Percentiles rank a stretch among this genome's conserved stretches.
Evolutionary conservation across 2,113 vertebrate species (phyloP).

Genomic region (Phrynosoma platyrhinos): DNA sequence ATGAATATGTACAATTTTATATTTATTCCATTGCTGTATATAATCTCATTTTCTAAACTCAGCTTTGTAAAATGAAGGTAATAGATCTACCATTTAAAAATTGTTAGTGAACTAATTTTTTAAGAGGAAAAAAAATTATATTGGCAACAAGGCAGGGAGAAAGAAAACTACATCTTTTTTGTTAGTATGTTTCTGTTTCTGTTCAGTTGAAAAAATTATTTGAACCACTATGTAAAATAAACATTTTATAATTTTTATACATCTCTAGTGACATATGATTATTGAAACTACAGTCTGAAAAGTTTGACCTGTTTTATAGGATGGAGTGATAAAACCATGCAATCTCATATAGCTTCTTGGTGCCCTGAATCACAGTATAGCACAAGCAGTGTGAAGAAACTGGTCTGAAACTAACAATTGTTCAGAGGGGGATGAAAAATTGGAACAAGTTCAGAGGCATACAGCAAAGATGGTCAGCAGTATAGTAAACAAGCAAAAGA

Average conservation of each 20-base stretch:
- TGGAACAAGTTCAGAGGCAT: too few species aligned
- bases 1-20: slow-evolving; percentile 63
- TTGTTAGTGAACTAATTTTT: slow-evolving; percentile 52
- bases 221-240: slow-evolving; percentile 54
- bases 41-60: slow-evolving; percentile 69
- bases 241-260: slow-evolving; percentile 71
- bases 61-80: slow-evolving; percentile 59
- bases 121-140: slow-evolving; percentile 45
- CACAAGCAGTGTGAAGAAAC: too few species aligned
- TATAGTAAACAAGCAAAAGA: too few species aligned
- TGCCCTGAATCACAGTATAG: too few species aligned
- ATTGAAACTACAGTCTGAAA: slow-evolving; percentile 25
- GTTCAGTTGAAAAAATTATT: slow-evolving; percentile 57
- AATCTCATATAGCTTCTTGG: too few species aligned
- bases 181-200: slow-evolving; percentile 45
- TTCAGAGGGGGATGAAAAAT: too few species aligned
- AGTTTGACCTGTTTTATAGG: neutral
- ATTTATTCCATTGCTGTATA: slow-evolving; percentile 69
- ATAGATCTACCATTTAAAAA: slow-evolving; percentile 61
- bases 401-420: too few species aligned
- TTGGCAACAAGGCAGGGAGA: slow-evolving; percentile 35
- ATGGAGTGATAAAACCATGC: too few species aligned
- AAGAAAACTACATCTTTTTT: slow-evolving; percentile 18
- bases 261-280: slow-evolving; percentile 51
- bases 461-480: too few species aligned